Percentiles rank a stretch among this genome's conserved stretches.
phyloP scores from a whole-genome alignment of 2,113 vertebrate species.

The Seriola aureovittata region DNA sequence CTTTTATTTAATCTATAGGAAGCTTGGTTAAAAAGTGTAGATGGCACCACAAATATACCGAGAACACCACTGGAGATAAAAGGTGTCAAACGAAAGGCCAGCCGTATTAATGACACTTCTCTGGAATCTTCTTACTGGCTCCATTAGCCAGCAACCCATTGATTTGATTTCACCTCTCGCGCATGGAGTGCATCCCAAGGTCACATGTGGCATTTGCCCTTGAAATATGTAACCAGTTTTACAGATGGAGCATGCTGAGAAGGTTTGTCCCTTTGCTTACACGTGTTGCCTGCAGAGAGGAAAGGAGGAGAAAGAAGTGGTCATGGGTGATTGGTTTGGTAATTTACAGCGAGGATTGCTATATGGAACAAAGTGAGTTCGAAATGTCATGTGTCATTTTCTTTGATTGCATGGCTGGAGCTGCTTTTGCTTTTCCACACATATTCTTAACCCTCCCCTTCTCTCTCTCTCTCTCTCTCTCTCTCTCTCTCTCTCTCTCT shows the following conservation, averaged over 20 bases:
- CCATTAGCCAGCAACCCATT: conserved; percentile 66
- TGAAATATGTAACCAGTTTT: conserved; percentile 54
- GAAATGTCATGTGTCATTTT: conserved; percentile 74
- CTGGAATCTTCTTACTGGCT: conserved; percentile 55
- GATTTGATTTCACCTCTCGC: conserved; percentile 60
- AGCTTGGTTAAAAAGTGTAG: neutral
- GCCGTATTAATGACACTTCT: conserved; percentile 55
- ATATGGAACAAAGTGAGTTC: conserved; percentile 63
- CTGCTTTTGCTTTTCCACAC: conserved; percentile 44
- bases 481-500: neutral
- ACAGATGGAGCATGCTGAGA: conserved; percentile 30
- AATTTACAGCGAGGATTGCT: conserved; percentile 60
- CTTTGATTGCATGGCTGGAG: conserved; percentile 60
- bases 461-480: neutral
- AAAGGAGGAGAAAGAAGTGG: conserved; percentile 28
- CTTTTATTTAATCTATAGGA: conserved; percentile 8
- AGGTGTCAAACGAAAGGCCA: conserved; percentile 71
- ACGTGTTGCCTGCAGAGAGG: conserved; percentile 19
- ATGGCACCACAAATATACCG: conserved; percentile 25
- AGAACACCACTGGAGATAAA: conserved; percentile 58
- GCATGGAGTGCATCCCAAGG: conserved; percentile 50
- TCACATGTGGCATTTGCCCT: conserved; percentile 60
- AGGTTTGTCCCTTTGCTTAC: conserved; percentile 12
- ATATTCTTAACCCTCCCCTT: conserved; percentile 30
- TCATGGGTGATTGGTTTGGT: conserved; percentile 63